A percentile compares a stretch with the other conserved stretches of the same genome.
Evolutionary conservation across 2,113 vertebrate genomes (phyloP).

Genomic region (Ophthalmolycus amberensis): DNA sequence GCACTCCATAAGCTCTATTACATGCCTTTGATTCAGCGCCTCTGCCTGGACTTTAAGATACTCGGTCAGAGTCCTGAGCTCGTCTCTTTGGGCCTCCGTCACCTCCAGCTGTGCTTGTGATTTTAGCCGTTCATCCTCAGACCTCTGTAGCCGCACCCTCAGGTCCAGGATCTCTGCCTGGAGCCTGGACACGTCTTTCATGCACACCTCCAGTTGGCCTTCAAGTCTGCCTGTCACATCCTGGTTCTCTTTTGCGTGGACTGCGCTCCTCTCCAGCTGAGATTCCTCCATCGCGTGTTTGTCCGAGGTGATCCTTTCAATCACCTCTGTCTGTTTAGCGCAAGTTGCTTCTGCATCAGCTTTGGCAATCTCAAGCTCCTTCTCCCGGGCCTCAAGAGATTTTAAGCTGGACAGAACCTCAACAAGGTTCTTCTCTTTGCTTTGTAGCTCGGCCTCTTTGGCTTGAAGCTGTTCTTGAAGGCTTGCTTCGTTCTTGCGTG

Average conservation of each 20-base stretch:
- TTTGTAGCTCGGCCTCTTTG: slow-evolving; percentile 78
- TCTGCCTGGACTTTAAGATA: slow-evolving; percentile 88
- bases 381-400: slow-evolving; percentile 70
- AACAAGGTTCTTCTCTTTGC: slow-evolving; percentile 74
- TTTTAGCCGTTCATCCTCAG: slow-evolving; percentile 81
- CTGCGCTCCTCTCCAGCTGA: slow-evolving; percentile 71
- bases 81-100: slow-evolving; percentile 76
- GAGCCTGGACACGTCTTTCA: slow-evolving; percentile 84
- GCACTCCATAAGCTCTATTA: slow-evolving; percentile 85
- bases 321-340: slow-evolving; percentile 73
- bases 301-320: slow-evolving; percentile 76
- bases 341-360: slow-evolving; percentile 73
- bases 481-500: slow-evolving; percentile 81
- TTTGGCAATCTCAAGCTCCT: slow-evolving; percentile 80
- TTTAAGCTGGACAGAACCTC: slow-evolving; percentile 79
- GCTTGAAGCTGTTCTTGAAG: slow-evolving; percentile 82
- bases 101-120: slow-evolving; percentile 83
- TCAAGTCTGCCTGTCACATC: slow-evolving; percentile 82
- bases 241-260: slow-evolving; percentile 72
- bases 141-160: slow-evolving; percentile 81
- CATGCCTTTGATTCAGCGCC: slow-evolving; percentile 85
- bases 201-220: slow-evolving; percentile 84
- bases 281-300: slow-evolving; percentile 75
- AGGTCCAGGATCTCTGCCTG: slow-evolving; percentile 83
- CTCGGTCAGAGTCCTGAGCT: slow-evolving; percentile 86